Percentiles rank a stretch among this genome's conserved stretches.
Conservation (phyloP, 2,797 vertebrate genomes). For the Rhynchotus rufescens region DNA sequence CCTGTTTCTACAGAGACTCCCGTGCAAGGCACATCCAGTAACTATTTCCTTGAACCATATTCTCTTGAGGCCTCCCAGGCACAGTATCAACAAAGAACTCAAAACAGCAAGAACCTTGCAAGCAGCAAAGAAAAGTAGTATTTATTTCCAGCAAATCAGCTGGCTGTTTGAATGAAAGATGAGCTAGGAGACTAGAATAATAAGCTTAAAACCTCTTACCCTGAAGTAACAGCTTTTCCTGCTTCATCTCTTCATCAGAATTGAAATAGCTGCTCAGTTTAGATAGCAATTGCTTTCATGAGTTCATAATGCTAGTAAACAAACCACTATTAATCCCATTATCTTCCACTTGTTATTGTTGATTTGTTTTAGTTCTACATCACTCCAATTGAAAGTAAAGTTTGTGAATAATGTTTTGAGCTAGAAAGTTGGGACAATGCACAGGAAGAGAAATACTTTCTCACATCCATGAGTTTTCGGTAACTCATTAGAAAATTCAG, state of each 20-base stretch:
- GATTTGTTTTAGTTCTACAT: not conserved
- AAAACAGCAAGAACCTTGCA: not conserved
- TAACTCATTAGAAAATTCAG: not conserved
- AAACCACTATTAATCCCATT: not conserved
- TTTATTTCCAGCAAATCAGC: not conserved
- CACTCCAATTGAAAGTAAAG: constrained; percentile 28
- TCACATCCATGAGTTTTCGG: not conserved
- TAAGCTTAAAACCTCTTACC: not conserved
- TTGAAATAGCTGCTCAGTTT: not conserved
- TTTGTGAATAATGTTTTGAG: not conserved
- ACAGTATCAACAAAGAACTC: not conserved
- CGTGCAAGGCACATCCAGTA: accelerated
- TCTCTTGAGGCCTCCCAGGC: not conserved
- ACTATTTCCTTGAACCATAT: not conserved
- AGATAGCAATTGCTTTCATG: not conserved
- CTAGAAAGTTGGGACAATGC: not conserved
- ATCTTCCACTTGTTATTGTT: not conserved
- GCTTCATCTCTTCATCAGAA: not conserved
- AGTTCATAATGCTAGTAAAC: not conserved
- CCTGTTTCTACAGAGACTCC: not conserved
- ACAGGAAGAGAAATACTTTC: not conserved
- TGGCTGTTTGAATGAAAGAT: not conserved
- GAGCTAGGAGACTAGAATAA: not conserved
- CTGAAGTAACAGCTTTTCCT: not conserved
- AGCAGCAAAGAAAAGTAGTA: not conserved